These are phyloP conservation scores for Actinia tenebrosa DNA, from an alignment of 64 coral and sea anemone genomes.

Conservation along the genomic window DNA sequence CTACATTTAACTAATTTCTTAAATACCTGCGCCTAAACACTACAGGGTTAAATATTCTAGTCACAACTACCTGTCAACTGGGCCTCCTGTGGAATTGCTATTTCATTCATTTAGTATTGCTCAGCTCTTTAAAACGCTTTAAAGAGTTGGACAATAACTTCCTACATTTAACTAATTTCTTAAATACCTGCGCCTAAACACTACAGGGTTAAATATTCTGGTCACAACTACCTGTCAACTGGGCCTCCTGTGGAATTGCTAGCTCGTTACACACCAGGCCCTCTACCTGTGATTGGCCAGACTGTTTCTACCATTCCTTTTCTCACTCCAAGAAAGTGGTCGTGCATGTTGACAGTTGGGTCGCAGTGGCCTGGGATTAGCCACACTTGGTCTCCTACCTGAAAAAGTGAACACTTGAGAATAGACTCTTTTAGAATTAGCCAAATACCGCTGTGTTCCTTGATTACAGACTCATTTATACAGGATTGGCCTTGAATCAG, in stretches of 20 bases:
- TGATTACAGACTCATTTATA: no score
- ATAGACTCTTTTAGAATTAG: no score
- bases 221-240: neutral
- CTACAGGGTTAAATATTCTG: neutral
- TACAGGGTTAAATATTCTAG: neutral
- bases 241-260: neutral
- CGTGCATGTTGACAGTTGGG: conserved; percentile 62
- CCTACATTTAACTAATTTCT: neutral
- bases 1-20: neutral
- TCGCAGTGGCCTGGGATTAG: conserved; percentile 67
- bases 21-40: neutral
- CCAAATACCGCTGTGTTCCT: no score
- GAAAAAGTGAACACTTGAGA: neutral
- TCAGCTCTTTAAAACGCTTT: no score
- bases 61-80: neutral
- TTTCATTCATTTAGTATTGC: no score
- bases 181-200: neutral
- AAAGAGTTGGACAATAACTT: no score
- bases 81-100: neutral
- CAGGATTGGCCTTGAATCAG: no score
- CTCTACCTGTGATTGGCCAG: conserved; percentile 62
- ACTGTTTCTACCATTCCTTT: conserved; percentile 44
- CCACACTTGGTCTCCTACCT: conserved; percentile 69
- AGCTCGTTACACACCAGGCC: conserved; percentile 47
- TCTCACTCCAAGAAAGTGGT: conserved; percentile 42